These are phyloP conservation scores for Hippoglossus hippoglossus DNA, from an alignment of 2,797 vertebrate genomes.

Conservation along the genomic window DNA sequence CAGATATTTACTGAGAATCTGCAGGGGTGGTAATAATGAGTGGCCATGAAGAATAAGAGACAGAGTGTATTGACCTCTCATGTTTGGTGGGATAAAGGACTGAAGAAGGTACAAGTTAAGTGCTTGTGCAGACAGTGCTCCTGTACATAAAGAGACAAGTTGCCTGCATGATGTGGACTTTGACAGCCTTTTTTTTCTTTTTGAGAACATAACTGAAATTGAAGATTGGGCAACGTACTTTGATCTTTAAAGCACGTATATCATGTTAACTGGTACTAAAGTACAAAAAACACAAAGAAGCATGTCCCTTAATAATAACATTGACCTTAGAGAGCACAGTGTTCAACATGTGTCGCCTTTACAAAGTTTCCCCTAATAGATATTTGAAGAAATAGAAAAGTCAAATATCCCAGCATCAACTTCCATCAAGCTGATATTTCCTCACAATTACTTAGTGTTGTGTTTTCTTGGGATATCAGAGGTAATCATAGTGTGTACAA, in stretches of 20 bases:
- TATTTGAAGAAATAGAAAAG: too few species aligned
- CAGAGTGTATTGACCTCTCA: slow-evolving; percentile 16
- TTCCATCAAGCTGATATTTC: too few species aligned
- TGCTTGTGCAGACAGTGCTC: neutral
- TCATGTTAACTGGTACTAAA: too few species aligned
- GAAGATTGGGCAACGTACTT: neutral
- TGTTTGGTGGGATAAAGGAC: slow-evolving; percentile 6
- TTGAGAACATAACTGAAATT: neutral
- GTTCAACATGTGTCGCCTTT: too few species aligned
- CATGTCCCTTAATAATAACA: neutral
- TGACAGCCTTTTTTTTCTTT: neutral
- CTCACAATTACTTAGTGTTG: too few species aligned
- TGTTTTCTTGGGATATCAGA: too few species aligned
- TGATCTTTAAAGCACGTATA: too few species aligned
- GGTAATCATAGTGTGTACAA: too few species aligned
- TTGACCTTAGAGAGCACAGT: neutral
- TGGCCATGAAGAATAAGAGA: slow-evolving; percentile 19
- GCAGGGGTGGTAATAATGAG: slow-evolving; percentile 38
- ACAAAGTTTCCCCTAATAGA: too few species aligned
- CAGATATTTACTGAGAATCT: slow-evolving; percentile 16
- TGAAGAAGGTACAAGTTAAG: neutral
- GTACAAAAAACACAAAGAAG: neutral
- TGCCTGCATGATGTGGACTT: neutral
- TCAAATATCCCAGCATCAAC: too few species aligned
- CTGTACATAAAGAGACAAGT: neutral